Base-by-base conservation (phyloP, 2,888 invertebrate species). In the Amaurobius ferox region DNA sequence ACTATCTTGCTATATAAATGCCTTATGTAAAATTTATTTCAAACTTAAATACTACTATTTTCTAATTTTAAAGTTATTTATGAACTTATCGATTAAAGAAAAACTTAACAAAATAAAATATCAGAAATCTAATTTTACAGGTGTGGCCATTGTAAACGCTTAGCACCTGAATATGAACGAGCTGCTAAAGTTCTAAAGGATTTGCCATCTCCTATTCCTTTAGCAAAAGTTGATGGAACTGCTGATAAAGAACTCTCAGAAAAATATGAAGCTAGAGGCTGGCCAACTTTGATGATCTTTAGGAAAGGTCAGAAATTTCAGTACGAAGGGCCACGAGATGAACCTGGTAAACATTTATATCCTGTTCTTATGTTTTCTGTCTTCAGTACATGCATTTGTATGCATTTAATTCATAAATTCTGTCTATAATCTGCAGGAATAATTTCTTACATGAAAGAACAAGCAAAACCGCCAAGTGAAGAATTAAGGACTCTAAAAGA, bases 141-240 rank as follows among this genome's bases (percentile, higher is more conserved):
- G 92, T 93, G 93, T 90, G 93, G 92, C 6, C 93, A 93, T 87
- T 93, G 93, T 89, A 92, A 92, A 88, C 90, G 91, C 88, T 90
- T 93, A 77, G 92, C 92, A 44, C 93, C 93, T 11, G 92, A 92
- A 77, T 93, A 92, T 90, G 92, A 92, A 87, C 92, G 91, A 88
- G 93, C 93, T 9, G 93, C 93, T 0, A 90, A 91, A 85, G 88
- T 89, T 13, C 89, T 93, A 79, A 90, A 90, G 88, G 87, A 66
- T 26, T 71, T 78, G 7, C 72, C 80, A 29, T 39, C 48, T 1
- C 74, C 81, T 0, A 92, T 93, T 66, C 90, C 91, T 1, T 89
- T 93, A 35, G 93, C 91, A 70, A 93, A 93, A 90, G 92, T 93
- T 9, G 93, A 93, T 89, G 93, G 93, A 16, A 92, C 92, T 0